These are phyloP conservation scores for Thamnaconus septentrionalis DNA, from an alignment of 2,113 vertebrate species.

Conservation along the genomic window DNA sequence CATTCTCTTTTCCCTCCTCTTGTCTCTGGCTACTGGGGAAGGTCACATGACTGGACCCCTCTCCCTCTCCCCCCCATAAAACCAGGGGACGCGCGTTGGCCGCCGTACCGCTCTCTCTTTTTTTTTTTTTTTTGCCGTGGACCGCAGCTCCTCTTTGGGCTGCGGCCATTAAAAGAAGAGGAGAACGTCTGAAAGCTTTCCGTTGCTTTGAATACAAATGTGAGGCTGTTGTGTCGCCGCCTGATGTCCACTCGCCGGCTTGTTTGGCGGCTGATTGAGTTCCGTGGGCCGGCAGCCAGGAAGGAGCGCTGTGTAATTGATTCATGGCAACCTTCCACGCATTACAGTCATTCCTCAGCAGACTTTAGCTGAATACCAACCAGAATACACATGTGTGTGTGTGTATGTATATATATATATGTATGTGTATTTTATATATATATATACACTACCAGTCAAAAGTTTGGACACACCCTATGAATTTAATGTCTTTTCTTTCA, in stretches of 20 bases:
- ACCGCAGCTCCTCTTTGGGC: too few relatives aligned
- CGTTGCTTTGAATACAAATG: conserved; percentile 26
- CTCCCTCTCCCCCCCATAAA: conserved; percentile 40
- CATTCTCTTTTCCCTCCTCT: conserved; percentile 57
- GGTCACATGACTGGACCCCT: conserved; percentile 62
- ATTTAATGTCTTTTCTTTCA: too few relatives aligned
- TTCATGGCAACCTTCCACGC: conserved; percentile 32
- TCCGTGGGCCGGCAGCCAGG: conserved; percentile 42
- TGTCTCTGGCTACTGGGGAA: conserved; percentile 36
- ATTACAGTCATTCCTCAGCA: neutral
- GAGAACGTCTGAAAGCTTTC: too few relatives aligned
- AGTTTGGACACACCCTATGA: too few relatives aligned
- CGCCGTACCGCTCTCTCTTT: neutral
- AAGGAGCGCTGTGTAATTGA: conserved; percentile 47
- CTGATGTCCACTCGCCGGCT: conserved; percentile 29
- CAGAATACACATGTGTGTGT: too few relatives aligned
- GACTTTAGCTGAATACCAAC: too few relatives aligned
- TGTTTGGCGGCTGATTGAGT: conserved; percentile 41
- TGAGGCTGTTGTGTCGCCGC: conserved; percentile 30
- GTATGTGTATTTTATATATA: too few relatives aligned
- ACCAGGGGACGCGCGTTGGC: conserved; percentile 31
- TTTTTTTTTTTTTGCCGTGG: too few relatives aligned
- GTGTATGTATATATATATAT: too few relatives aligned
- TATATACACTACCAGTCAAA: too few relatives aligned
- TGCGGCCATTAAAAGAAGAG: too few relatives aligned